A percentile compares a stretch with the other conserved stretches of the same genome.
Conservation (phyloP, 2,797 vertebrate genomes). For the Poecilia velifera region DNA sequence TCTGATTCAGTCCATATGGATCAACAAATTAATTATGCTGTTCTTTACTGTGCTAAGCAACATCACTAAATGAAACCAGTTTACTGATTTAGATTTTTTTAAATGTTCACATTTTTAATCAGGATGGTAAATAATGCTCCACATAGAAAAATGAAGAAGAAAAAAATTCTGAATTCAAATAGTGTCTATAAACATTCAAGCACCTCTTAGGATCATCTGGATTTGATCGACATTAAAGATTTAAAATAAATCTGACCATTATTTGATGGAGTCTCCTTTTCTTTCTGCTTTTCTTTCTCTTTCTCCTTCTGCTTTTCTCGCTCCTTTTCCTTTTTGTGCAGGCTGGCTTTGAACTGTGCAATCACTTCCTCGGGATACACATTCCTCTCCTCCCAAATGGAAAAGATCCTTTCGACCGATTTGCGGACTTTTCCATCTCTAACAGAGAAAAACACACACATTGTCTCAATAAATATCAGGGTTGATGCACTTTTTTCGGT, state of each 20-base stretch:
- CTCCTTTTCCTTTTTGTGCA: constrained; percentile 86
- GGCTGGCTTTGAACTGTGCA: constrained; percentile 83
- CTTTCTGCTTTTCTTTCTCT: constrained; percentile 51
- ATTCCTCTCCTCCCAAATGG: constrained; percentile 96
- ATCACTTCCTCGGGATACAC: constrained; percentile 95
- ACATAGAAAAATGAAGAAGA: no score
- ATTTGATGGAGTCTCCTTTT: constrained; percentile 54
- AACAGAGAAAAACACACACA: constrained; percentile 14
- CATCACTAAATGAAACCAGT: neutral
- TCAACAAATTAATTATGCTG: neutral
- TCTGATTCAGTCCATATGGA: neutral
- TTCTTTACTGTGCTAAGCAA: neutral
- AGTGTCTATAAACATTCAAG: neutral
- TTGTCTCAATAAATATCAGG: neutral
- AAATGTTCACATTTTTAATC: neutral
- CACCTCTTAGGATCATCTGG: neutral
- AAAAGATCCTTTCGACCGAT: constrained; percentile 94
- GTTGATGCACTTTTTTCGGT: neutral
- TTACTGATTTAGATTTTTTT: neutral
- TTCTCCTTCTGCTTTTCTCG: constrained; percentile 48
- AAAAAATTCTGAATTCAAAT: neutral
- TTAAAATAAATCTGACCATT: constrained; percentile 58
- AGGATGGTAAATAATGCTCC: neutral
- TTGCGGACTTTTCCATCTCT: constrained; percentile 94
- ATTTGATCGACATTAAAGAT: neutral